Evolutionary conservation across 2,888 invertebrate species (phyloP).

Genomic region (Uloborus plumipes): DNA sequence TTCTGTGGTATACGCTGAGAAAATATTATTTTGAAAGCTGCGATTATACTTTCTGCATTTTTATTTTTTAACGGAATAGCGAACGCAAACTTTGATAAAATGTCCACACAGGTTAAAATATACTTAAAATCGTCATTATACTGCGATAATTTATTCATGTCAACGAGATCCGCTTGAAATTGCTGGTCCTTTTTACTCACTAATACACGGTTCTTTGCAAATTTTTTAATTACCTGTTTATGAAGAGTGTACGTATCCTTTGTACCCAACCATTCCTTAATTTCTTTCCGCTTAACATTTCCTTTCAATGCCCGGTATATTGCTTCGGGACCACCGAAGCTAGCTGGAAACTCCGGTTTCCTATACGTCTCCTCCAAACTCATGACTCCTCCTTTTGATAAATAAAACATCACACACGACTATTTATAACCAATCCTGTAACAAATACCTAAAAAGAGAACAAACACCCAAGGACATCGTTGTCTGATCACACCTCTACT

Average conservation of each 20-base stretch:
- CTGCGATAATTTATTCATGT: conserved; percentile 50
- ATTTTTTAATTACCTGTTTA: conserved; percentile 32
- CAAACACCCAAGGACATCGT: too few species aligned
- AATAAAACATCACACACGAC: too few species aligned
- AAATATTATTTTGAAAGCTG: conserved; percentile 61
- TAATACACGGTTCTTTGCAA: conserved; percentile 39
- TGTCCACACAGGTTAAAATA: conserved; percentile 67
- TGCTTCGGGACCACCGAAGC: background rate
- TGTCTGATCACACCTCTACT: too few species aligned
- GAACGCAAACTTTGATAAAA: conserved; percentile 67
- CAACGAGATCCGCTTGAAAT: conserved; percentile 67
- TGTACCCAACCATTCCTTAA: conserved; percentile 36
- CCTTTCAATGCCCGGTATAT: too few species aligned
- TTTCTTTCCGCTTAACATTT: conserved; percentile 8
- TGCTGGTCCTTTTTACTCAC: conserved; percentile 65
- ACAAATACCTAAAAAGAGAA: too few species aligned
- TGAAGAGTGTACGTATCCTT: conserved; percentile 53
- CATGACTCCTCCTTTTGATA: too few species aligned
- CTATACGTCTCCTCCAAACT: too few species aligned
- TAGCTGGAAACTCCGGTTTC: too few species aligned
- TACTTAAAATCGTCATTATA: conserved; percentile 66
- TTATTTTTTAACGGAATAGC: conserved; percentile 67
- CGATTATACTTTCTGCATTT: conserved; percentile 45
- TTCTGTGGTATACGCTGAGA: too few species aligned
- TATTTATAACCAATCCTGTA: too few species aligned